Percentiles rank a stretch among this genome's conserved stretches.
phyloP scores from a whole-genome alignment of 2,888 invertebrate species.

The Lampropteryx suffumata region DNA sequence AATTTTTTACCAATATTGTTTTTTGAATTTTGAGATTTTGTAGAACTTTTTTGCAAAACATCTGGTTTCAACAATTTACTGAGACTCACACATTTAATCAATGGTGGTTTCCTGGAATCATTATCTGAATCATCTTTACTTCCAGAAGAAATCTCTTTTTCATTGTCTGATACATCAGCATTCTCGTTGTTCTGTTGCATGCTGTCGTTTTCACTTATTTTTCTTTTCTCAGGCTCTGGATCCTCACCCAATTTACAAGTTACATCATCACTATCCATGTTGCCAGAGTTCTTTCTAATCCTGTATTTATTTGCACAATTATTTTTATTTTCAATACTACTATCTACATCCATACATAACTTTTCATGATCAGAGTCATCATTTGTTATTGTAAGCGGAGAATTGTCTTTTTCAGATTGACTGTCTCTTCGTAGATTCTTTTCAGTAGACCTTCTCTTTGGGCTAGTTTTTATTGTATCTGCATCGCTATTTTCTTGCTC shows the following conservation, averaged over 20 bases:
- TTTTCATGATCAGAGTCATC: slow-evolving; percentile 9
- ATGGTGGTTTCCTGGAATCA: slow-evolving; percentile 46
- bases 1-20: neutral
- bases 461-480: slow-evolving; percentile 6
- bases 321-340: slow-evolving; percentile 28
- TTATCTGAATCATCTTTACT: slow-evolving; percentile 5
- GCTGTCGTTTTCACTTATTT: slow-evolving; percentile 14
- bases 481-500: neutral
- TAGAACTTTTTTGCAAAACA: slow-evolving; percentile 30
- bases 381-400: neutral
- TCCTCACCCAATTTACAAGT: slow-evolving; percentile 13
- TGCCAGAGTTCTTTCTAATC: slow-evolving; percentile 10
- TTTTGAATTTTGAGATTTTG: neutral
- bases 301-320: too few species aligned
- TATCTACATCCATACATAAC: neutral
- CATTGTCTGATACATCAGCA: slow-evolving; percentile 8
- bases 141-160: neutral
- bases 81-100: slow-evolving; percentile 71
- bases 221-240: slow-evolving; percentile 21
- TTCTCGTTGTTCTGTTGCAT: slow-evolving; percentile 19
- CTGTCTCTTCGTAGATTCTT: slow-evolving; percentile 3
- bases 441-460: slow-evolving; percentile 1
- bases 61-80: slow-evolving; percentile 65
- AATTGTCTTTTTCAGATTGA: slow-evolving; percentile 5
- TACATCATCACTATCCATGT: slow-evolving; percentile 8